These are phyloP conservation scores for Leptobrachium ailaonicum DNA, from an alignment of 2,113 vertebrate genomes.

Conservation along the genomic window DNA sequence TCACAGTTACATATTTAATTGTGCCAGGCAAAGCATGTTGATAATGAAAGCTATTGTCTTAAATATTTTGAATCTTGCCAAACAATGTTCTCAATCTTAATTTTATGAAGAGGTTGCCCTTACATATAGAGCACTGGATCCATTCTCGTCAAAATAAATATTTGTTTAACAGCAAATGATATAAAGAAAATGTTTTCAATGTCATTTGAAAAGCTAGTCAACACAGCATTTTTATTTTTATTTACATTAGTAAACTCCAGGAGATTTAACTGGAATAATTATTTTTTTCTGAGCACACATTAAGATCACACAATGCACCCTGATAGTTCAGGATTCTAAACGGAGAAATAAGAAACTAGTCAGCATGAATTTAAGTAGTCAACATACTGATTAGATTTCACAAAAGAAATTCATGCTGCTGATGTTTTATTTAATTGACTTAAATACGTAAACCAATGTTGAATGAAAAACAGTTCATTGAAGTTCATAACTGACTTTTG, in stretches of 20 bases:
- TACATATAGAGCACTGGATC: no score
- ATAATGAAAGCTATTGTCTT: conserved; percentile 18
- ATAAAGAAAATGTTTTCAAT: no score
- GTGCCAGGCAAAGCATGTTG: conserved; percentile 7
- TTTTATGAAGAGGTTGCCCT: not conserved
- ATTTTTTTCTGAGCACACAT: not conserved
- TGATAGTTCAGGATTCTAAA: conserved; percentile 3
- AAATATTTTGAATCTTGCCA: conserved; percentile 6
- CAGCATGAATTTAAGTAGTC: not conserved
- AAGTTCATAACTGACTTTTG: no score
- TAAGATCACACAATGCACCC: conserved; percentile 5
- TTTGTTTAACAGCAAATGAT: no score
- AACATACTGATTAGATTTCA: conserved; percentile 13
- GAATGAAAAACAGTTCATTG: not conserved
- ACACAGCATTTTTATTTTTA: no score
- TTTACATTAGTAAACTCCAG: no score
- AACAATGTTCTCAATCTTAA: no score
- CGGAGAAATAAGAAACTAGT: conserved; percentile 2
- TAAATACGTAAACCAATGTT: conserved; percentile 16
- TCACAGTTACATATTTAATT: conserved; percentile 25
- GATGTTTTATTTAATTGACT: conserved; percentile 1
- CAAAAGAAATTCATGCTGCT: conserved; percentile 19
- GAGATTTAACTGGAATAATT: not conserved
- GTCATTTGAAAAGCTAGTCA: no score
- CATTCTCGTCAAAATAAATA: no score